Evolutionary conservation across 2,797 vertebrate genomes (phyloP), one percentile per base, ranked within the genome.

Genomic region (Pangasius djambal): DNA sequence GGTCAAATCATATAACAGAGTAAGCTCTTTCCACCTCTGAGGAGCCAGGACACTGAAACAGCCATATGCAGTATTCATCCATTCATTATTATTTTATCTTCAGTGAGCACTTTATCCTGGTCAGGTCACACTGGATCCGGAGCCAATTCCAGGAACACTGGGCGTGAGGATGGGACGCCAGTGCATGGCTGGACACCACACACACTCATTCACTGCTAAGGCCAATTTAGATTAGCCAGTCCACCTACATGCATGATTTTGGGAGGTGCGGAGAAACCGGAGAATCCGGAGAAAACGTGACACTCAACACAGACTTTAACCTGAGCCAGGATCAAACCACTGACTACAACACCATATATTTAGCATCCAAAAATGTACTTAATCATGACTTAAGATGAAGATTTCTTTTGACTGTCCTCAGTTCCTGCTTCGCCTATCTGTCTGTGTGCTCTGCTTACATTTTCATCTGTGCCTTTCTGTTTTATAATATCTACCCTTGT

Each of bases 71-170:
- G 28, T 3, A 28, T 83, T 61, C 20, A 61, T 61, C 40, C 22
- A 63, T 83, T 16, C 22, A 44, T 63, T 83, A 83, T 83, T 83
- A 34, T 63, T 82, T 82, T 25, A 81, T 61, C 57, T 37, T 59
- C 79, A 63, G 57, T 40, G 28, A 61, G 57, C 34, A 61, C 57
- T 83, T 61, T 40, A 61, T 82, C 57, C 57, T 63, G 79, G 34
- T 44, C 79, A 61, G 55, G 34, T 61, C 55, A 82, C 8, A 34
- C n/a, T 40, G 22, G 15, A 20, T 55, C 75, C 28, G 6, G 48
- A 31, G 28, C 40, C 74, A 83, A 4, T 9, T 85, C 18, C 8
- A 16, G 61, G 18, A 85, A 85, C n/a, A 6, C 48, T 72, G 84
- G 50, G 18, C 9, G 2, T 57, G 1, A 31, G 9, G 48, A 85